These are phyloP conservation scores for Acestrorhynchus altus DNA, from an alignment of 2,797 vertebrate species.

Conservation along the genomic window DNA sequence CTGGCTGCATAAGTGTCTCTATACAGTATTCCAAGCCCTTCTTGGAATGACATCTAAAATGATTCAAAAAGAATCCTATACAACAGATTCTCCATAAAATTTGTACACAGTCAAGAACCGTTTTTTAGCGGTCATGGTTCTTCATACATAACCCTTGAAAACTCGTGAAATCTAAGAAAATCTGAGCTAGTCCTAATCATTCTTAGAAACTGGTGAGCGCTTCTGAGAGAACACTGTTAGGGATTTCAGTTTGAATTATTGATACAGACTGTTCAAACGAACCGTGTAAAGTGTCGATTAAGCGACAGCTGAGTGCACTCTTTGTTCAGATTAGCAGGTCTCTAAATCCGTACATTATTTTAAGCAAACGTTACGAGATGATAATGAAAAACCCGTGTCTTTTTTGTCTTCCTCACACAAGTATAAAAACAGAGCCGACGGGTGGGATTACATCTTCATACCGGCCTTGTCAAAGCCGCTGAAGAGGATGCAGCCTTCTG, in stretches of 20 bases:
- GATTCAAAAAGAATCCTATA: too few relatives aligned
- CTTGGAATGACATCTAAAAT: too few relatives aligned
- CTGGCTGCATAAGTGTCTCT: too few relatives aligned
- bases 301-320: neutral
- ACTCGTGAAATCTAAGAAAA: too few relatives aligned
- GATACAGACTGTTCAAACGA: neutral
- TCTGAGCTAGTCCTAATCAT: neutral
- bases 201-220: neutral
- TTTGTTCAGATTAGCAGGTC: neutral
- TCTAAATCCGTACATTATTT: neutral
- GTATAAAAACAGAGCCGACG: neutral
- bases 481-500: conserved; percentile 12
- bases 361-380: neutral
- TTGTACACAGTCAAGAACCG: too few relatives aligned
- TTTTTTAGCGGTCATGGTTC: too few relatives aligned
- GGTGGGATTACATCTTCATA: conserved; percentile 1
- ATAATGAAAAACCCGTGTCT: neutral
- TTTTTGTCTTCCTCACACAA: neutral
- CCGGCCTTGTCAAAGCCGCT: neutral
- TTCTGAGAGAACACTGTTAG: neutral
- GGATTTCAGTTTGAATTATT: conserved; percentile 4
- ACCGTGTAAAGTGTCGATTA: conserved; percentile 22
- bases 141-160: too few relatives aligned
- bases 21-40: too few relatives aligned
- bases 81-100: too few relatives aligned